Conservation (phyloP, 2,113 vertebrate genomes). For the Tichodroma muraria region DNA sequence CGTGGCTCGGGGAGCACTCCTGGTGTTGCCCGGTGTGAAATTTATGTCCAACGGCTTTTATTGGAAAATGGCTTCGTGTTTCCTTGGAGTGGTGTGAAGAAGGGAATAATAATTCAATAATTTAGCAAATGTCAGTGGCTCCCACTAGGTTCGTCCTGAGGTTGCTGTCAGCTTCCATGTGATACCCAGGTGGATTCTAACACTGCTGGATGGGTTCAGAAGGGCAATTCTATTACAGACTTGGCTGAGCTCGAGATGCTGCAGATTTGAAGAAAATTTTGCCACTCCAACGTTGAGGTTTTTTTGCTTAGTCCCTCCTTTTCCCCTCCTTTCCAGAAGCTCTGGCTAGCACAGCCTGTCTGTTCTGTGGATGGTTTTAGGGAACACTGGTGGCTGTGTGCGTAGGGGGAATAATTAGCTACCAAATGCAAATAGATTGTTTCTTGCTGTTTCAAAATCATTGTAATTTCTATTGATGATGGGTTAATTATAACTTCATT, state of each 20-base stretch:
- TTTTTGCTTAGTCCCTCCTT: neutral
- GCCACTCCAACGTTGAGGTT: neutral
- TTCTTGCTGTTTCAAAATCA: constrained; percentile 44
- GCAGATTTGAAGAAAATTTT: neutral
- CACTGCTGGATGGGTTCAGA: neutral
- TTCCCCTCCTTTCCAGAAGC: neutral
- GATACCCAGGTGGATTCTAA: neutral
- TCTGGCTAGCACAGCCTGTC: constrained; percentile 39
- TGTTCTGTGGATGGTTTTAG: constrained; percentile 5
- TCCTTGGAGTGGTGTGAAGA: neutral
- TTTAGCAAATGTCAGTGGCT: neutral
- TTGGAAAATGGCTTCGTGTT: neutral
- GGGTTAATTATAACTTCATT: constrained; percentile 44
- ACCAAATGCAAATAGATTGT: constrained; percentile 45
- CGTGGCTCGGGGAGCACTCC: neutral
- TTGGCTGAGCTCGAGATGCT: neutral
- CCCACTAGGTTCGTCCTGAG: neutral
- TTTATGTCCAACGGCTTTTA: neutral
- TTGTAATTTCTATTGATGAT: constrained; percentile 40
- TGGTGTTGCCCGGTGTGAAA: neutral
- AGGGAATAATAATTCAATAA: neutral
- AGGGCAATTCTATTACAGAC: neutral
- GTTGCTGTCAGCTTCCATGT: neutral
- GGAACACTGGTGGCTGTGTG: constrained; percentile 51
- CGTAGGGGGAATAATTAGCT: constrained; percentile 49